These are phyloP conservation scores for Magallana gigas DNA, from an alignment of 1,140 invertebrate species.

Conservation along the genomic window DNA sequence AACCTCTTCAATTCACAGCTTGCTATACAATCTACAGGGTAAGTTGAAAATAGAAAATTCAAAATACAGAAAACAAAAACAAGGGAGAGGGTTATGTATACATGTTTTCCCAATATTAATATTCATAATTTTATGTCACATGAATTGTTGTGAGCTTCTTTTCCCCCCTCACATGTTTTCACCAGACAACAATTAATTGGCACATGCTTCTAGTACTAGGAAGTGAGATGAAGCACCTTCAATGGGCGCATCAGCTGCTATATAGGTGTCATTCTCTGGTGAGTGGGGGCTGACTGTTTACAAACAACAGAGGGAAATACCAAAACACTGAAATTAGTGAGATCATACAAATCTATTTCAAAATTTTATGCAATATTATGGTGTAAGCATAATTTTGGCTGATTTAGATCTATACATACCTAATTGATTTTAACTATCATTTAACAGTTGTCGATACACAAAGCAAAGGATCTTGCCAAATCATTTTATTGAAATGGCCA, in stretches of 20 bases:
- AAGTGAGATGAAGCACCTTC: neutral
- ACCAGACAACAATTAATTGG: neutral
- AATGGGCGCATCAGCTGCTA: neutral
- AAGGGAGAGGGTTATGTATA: too few relatives aligned
- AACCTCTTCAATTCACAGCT: too few relatives aligned
- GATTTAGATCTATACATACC: too few relatives aligned
- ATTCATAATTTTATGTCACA: too few relatives aligned
- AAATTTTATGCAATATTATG: slow-evolving; percentile 28
- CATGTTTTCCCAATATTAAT: too few relatives aligned
- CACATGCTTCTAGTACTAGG: neutral
- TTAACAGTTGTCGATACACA: too few relatives aligned
- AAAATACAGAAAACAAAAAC: too few relatives aligned
- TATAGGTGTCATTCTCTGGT: neutral
- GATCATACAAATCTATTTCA: neutral
- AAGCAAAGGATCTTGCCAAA: neutral
- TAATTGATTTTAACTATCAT: too few relatives aligned
- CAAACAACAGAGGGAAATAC: neutral
- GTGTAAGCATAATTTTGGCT: neutral
- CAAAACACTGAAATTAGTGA: neutral
- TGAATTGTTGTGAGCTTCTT: neutral
- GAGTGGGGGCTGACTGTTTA: neutral
- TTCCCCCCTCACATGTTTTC: neutral
- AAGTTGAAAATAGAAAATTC: too few relatives aligned
- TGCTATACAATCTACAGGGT: too few relatives aligned
- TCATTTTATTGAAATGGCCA: neutral